Conservation (phyloP, 2,113 vertebrate genomes). For the Microtus richardsoni region DNA sequence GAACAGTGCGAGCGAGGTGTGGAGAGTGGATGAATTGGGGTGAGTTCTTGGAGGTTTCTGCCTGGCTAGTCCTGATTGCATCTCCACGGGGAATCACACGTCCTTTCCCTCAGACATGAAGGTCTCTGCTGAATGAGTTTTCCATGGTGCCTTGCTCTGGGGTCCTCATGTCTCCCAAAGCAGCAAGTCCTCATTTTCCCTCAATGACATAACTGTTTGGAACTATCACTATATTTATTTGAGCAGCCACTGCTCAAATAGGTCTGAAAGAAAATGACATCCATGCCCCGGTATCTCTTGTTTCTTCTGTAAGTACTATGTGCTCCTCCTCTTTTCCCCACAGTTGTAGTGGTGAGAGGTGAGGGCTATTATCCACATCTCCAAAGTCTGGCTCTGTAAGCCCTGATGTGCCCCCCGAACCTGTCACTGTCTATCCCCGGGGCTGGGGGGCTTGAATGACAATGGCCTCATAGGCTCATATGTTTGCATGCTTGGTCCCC, state of each 20-base stretch:
- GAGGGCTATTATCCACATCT: neutral
- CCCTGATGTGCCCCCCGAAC: neutral
- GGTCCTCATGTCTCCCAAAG: neutral
- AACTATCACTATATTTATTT: neutral
- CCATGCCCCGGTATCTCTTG: neutral
- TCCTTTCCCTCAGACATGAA: neutral
- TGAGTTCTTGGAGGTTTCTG: neutral
- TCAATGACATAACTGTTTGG: neutral
- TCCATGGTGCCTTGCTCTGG: neutral
- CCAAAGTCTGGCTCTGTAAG: neutral
- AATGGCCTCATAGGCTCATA: neutral
- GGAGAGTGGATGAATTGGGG: neutral
- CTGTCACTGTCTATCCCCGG: neutral
- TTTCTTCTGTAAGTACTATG: neutral
- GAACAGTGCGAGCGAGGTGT: neutral
- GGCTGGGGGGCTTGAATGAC: too few species aligned
- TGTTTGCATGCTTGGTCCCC: neutral
- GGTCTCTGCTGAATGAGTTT: neutral
- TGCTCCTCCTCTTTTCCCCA: neutral
- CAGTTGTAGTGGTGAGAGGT: neutral
- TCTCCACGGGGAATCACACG: neutral
- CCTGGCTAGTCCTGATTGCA: constrained; percentile 9
- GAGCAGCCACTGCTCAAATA: neutral
- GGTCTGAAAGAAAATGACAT: neutral
- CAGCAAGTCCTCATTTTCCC: neutral